phyloP scores from a whole-genome alignment of 2,113 vertebrate species.

The Dipodomys merriami region DNA sequence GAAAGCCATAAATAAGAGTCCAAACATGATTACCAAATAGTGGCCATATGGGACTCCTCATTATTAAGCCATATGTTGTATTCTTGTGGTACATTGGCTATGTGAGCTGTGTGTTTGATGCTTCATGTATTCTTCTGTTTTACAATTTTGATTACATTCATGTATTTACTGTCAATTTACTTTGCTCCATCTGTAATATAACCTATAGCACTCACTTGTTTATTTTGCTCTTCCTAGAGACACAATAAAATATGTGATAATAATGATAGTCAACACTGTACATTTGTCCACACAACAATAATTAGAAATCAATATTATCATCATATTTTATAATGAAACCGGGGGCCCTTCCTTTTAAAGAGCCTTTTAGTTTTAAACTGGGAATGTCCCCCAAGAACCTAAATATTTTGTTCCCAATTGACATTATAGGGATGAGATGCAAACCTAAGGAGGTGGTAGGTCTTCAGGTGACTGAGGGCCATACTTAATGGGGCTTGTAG shows the following conservation, averaged over 20 bases:
- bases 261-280: fast-evolving
- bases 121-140: background rate
- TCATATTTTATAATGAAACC: background rate
- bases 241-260: background rate
- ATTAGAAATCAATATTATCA: background rate
- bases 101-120: background rate
- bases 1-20: slow-evolving; percentile 8
- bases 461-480: background rate
- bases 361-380: background rate
- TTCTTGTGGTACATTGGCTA: background rate
- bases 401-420: background rate
- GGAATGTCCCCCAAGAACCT: background rate
- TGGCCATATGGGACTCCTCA: background rate
- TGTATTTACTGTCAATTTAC: slow-evolving; percentile 4
- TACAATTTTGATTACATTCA: slow-evolving; percentile 33
- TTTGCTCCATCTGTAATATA: background rate
- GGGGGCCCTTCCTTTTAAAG: background rate
- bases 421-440: background rate
- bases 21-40: background rate
- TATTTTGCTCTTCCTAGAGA: background rate
- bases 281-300: too few species aligned
- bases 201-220: background rate
- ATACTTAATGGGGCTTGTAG: too few species aligned
- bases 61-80: background rate
- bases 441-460: background rate